Conservation (phyloP, 2,888 invertebrate genomes). For the Sisyra nigra region DNA sequence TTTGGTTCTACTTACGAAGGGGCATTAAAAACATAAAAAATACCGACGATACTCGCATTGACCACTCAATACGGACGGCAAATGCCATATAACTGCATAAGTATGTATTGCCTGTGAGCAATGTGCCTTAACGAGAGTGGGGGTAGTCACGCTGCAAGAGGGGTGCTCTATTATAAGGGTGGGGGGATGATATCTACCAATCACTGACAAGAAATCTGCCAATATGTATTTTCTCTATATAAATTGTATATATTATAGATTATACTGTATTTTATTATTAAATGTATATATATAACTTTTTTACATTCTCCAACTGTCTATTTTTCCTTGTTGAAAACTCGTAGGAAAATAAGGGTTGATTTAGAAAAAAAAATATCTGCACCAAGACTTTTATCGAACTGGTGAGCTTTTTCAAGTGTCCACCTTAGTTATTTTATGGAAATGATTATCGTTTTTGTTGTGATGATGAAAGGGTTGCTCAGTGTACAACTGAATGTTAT, state of each 20-base stretch:
- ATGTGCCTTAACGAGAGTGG: slow-evolving; percentile 8
- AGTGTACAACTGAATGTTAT: no score
- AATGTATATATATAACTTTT: slow-evolving; percentile 4
- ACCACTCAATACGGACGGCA: slow-evolving; percentile 19
- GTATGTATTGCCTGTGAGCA: slow-evolving; percentile 23
- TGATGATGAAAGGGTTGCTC: no score
- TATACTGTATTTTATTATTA: slow-evolving; percentile 11
- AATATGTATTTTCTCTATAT: slow-evolving; percentile 28
- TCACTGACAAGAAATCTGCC: slow-evolving; percentile 18
- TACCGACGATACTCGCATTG: background rate
- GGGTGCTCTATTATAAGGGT: slow-evolving; percentile 10
- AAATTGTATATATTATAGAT: slow-evolving; percentile 34
- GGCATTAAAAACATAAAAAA: slow-evolving; percentile 3
- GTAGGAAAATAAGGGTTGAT: no score
- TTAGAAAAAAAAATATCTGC: no score
- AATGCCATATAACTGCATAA: slow-evolving; percentile 26
- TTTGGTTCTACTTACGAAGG: background rate
- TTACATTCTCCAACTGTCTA: slow-evolving; percentile 2
- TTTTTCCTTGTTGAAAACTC: background rate
- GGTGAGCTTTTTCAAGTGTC: no score
- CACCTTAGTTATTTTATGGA: no score
- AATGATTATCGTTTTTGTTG: no score
- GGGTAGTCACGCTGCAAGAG: slow-evolving; percentile 5
- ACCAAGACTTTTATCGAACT: no score
- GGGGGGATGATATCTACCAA: slow-evolving; percentile 17